Percentiles rank a stretch among this genome's conserved stretches.
Conservation (phyloP, 2,113 vertebrate species). For the Regulus satrapa region DNA sequence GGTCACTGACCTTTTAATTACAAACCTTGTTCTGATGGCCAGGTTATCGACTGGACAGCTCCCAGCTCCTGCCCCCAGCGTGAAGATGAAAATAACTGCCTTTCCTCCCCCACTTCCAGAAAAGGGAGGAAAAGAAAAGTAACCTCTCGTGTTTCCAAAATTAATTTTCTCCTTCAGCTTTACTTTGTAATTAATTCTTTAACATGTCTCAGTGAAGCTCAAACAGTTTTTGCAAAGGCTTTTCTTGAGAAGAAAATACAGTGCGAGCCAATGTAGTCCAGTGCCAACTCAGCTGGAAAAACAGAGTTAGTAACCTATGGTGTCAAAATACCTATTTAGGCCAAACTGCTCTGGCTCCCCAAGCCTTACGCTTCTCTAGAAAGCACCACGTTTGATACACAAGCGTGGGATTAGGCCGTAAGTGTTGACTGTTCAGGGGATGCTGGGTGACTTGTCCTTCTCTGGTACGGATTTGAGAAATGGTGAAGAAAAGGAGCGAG, state of each 20-base stretch:
- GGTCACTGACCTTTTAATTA: conserved; percentile 90
- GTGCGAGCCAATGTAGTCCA: not conserved
- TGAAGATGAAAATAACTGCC: conserved; percentile 70
- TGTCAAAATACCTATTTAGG: not conserved
- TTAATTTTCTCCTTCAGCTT: conserved; percentile 79
- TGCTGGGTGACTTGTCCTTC: not conserved
- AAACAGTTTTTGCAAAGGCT: conserved; percentile 43
- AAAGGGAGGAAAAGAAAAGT: conserved; percentile 68
- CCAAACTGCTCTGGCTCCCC: not conserved
- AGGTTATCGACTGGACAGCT: conserved; percentile 83
- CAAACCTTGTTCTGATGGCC: conserved; percentile 83
- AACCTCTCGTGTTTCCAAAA: conserved; percentile 79
- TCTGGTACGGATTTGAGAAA: not conserved
- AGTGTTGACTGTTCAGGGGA: not conserved
- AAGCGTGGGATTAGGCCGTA: not conserved
- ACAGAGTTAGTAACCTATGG: not conserved
- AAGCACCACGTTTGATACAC: not conserved
- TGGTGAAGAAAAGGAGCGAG: not conserved
- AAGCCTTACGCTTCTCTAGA: not conserved
- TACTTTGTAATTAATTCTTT: conserved; percentile 80
- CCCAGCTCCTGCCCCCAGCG: conserved; percentile 74
- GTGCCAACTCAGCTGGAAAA: not conserved
- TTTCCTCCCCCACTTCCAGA: conserved; percentile 69
- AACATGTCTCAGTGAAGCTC: conserved; percentile 65
- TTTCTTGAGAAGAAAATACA: conserved; percentile 29